Percentiles rank a stretch among this genome's conserved stretches.
phyloP scores from a whole-genome alignment of 2,113 vertebrate species.

The Machaerirhynchus nigripectus region DNA sequence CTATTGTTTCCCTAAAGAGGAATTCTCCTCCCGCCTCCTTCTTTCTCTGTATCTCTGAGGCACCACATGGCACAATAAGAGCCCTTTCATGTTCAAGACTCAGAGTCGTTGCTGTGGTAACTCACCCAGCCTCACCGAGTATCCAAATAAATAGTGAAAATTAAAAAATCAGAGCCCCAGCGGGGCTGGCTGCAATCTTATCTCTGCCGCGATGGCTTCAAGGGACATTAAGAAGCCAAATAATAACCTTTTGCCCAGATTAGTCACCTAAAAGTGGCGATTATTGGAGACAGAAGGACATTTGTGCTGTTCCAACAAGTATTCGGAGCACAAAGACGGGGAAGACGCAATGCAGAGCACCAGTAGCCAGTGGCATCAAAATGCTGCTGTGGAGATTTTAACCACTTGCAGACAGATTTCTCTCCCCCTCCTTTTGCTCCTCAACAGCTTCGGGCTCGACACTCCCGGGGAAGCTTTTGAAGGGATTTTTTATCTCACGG shows the following conservation, averaged over 20 bases:
- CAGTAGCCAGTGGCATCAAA: neutral
- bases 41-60: conserved; percentile 59
- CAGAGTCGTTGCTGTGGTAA: conserved; percentile 71
- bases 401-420: conserved; percentile 4
- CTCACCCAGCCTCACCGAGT: conserved; percentile 33
- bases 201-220: conserved; percentile 9
- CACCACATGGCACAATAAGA: conserved; percentile 56
- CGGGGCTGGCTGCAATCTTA: neutral
- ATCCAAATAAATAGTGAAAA: conserved; percentile 60
- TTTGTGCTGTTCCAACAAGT: conserved; percentile 18
- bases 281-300: conserved; percentile 23
- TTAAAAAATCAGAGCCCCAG: neutral
- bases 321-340: conserved; percentile 25
- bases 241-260: conserved; percentile 31
- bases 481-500: neutral
- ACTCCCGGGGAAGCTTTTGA: neutral
- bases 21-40: conserved; percentile 55
- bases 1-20: conserved; percentile 54
- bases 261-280: conserved; percentile 16
- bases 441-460: neutral
- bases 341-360: conserved; percentile 36
- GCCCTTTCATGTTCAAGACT: conserved; percentile 54
- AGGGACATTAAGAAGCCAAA: conserved; percentile 48
- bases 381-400: neutral
- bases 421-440: neutral